Conservation (phyloP, 1,140 invertebrate genomes). For the Prorops nasuta region DNA sequence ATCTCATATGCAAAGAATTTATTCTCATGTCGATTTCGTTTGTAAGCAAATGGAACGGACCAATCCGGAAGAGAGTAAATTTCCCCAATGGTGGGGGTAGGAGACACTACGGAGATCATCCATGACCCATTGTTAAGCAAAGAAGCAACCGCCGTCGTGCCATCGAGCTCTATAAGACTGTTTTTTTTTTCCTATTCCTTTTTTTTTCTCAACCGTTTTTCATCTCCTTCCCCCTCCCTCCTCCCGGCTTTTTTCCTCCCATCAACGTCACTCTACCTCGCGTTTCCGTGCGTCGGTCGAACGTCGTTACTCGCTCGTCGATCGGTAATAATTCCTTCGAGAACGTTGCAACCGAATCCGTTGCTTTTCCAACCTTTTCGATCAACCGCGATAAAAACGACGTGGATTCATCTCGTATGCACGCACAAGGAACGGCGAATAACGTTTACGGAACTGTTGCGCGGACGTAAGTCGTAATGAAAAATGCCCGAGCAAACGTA, state of each 20-base stretch:
- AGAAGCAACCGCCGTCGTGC: slow-evolving; percentile 33
- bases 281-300: too few species aligned
- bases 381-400: too few species aligned
- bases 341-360: too few species aligned
- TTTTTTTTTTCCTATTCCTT: slow-evolving; percentile 5
- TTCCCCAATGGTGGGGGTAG: not conserved
- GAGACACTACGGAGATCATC: slow-evolving; percentile 11
- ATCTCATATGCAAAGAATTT: not conserved
- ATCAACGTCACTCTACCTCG: not conserved
- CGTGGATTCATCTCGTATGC: too few species aligned
- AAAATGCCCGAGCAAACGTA: too few species aligned
- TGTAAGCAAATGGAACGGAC: not conserved
- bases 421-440: too few species aligned
- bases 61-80: not conserved
- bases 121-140: slow-evolving; percentile 40
- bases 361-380: too few species aligned
- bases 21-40: not conserved
- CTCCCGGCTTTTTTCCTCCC: slow-evolving; percentile 12
- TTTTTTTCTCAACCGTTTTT: slow-evolving; percentile 37
- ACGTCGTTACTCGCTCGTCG: too few species aligned
- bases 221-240: slow-evolving; percentile 6
- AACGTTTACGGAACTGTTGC: too few species aligned
- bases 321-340: too few species aligned
- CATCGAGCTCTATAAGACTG: slow-evolving; percentile 11
- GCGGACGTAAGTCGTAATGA: too few species aligned